A percentile compares a stretch with the other conserved stretches of the same genome.
These are phyloP conservation scores for Leucosticte australis DNA, from an alignment of 2,113 vertebrate genomes.

Conservation along the genomic window DNA sequence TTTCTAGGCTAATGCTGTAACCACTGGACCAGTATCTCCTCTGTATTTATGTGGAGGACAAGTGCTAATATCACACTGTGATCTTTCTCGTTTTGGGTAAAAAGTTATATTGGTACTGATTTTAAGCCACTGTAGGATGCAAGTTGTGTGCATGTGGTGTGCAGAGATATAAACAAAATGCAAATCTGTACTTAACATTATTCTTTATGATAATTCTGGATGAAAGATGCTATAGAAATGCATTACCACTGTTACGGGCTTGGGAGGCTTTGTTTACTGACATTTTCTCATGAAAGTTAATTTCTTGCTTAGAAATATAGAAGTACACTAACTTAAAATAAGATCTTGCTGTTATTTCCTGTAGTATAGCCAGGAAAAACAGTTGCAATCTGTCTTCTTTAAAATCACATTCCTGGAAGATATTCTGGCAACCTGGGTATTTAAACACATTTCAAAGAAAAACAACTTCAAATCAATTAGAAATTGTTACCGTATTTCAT, in stretches of 20 bases:
- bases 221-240: conserved; percentile 31
- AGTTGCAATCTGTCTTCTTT: conserved; percentile 83
- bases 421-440: conserved; percentile 80
- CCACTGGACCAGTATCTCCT: background rate
- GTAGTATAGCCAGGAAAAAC: conserved; percentile 84
- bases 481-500: conserved; percentile 62
- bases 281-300: conserved; percentile 76
- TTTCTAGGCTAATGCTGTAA: background rate
- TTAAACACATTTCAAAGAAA: conserved; percentile 78
- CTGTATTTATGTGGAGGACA: background rate
- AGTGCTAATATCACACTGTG: background rate
- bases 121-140: background rate
- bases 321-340: conserved; percentile 80
- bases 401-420: conserved; percentile 82
- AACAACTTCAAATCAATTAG: conserved; percentile 76
- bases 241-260: background rate
- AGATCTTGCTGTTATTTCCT: conserved; percentile 80
- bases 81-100: background rate
- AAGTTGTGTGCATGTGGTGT: background rate
- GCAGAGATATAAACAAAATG: conserved; percentile 49
- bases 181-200: conserved; percentile 45
- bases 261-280: conserved; percentile 67
- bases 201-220: conserved; percentile 38
- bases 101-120: background rate
- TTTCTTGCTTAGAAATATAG: conserved; percentile 78